Conservation (phyloP, 2,113 vertebrate species). For the Hemicordylus capensis region DNA sequence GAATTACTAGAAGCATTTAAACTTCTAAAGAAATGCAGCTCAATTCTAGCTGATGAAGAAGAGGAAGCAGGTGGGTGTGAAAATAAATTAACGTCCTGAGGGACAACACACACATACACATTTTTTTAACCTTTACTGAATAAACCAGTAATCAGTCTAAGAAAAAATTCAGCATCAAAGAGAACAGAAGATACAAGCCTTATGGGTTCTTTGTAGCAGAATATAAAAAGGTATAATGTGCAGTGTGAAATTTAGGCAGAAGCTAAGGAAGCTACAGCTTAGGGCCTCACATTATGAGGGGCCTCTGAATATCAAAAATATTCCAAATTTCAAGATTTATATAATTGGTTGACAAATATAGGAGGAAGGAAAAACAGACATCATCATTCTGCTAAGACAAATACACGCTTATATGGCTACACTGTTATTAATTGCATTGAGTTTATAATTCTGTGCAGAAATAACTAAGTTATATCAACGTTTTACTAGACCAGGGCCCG, state of each 20-base stretch:
- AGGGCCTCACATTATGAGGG: too few species aligned
- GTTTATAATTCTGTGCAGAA: too few species aligned
- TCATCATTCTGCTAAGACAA: too few species aligned
- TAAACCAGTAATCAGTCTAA: neutral
- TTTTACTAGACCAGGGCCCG: too few species aligned
- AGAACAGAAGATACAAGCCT: neutral
- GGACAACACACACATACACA: neutral
- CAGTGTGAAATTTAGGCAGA: neutral
- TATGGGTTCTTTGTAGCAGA: neutral
- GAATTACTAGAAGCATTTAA: conserved; percentile 26
- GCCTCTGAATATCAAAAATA: too few species aligned
- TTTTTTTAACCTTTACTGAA: neutral
- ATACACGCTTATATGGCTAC: too few species aligned
- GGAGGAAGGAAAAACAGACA: too few species aligned
- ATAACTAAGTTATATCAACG: too few species aligned
- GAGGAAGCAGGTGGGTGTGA: neutral
- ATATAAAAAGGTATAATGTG: neutral
- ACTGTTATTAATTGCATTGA: too few species aligned
- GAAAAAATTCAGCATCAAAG: neutral
- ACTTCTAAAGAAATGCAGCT: neutral
- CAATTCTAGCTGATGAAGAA: conserved; percentile 17
- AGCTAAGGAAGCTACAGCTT: neutral
- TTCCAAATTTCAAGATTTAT: too few species aligned
- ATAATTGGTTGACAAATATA: too few species aligned
- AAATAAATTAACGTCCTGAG: neutral